A percentile compares a stretch with the other conserved stretches of the same genome.
These are phyloP conservation scores for Sitophilus oryzae DNA, from an alignment of 1,140 invertebrate genomes.

Conservation along the genomic window DNA sequence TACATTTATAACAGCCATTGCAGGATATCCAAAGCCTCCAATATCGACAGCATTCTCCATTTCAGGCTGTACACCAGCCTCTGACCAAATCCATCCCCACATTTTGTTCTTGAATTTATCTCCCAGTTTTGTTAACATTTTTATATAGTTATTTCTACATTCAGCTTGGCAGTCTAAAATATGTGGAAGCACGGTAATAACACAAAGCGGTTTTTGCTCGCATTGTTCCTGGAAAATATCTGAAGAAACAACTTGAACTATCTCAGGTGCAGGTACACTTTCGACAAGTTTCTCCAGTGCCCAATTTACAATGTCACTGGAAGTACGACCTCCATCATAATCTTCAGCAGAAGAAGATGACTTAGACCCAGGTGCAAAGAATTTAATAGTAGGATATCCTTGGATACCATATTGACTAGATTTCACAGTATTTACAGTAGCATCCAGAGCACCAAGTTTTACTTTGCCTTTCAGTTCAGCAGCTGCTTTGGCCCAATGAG, in stretches of 20 bases:
- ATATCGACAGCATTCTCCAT: constrained; percentile 86
- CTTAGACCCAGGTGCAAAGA: constrained; percentile 82
- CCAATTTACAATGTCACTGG: constrained; percentile 86
- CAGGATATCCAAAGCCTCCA: constrained; percentile 87
- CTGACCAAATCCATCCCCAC: constrained; percentile 70
- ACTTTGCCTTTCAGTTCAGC: constrained; percentile 54
- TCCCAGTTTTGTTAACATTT: constrained; percentile 66
- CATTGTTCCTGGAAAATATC: constrained; percentile 67
- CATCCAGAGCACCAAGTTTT: constrained; percentile 94
- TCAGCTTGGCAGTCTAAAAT: constrained; percentile 95
- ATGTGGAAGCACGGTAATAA: constrained; percentile 91
- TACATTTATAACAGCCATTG: constrained; percentile 92
- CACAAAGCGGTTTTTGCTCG: constrained; percentile 82
- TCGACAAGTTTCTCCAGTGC: constrained; percentile 80
- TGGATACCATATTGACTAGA: constrained; percentile 73
- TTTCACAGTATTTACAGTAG: constrained; percentile 82
- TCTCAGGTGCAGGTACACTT: constrained; percentile 83
- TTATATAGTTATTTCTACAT: constrained; percentile 87
- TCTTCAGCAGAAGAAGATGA: constrained; percentile 66
- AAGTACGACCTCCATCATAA: constrained; percentile 85
- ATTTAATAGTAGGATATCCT: constrained; percentile 97
- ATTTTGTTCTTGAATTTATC: constrained; percentile 93
- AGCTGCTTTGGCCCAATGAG: constrained; percentile 92
- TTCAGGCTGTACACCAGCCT: constrained; percentile 52
- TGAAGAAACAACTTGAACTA: constrained; percentile 64